A percentile compares a stretch with the other conserved stretches of the same genome.
Evolutionary conservation across 2,113 vertebrate species (phyloP).

Genomic region (Cricetomys ansorgei): DNA sequence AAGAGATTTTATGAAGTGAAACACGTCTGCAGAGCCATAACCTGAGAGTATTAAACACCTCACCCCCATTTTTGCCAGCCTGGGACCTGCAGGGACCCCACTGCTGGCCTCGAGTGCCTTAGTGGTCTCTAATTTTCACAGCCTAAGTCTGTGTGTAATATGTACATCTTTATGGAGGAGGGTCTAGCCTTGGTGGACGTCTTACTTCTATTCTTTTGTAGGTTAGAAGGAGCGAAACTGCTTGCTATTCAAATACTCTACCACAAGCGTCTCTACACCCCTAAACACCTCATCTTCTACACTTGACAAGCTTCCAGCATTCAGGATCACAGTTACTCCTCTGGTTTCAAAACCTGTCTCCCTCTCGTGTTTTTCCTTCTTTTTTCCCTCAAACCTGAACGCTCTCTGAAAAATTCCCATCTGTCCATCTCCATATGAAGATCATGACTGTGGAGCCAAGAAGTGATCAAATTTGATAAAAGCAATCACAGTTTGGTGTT

Average conservation of each 20-base stretch:
- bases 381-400: fast-evolving
- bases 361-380: not conserved
- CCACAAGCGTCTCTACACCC: not conserved
- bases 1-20: not conserved
- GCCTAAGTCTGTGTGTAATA: no score
- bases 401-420: not conserved
- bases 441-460: not conserved
- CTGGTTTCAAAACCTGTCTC: fast-evolving
- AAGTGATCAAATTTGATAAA: not conserved
- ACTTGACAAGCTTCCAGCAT: not conserved
- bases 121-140: not conserved
- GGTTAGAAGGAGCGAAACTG: not conserved
- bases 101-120: not conserved
- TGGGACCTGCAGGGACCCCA: fast-evolving
- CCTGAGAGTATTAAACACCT: not conserved
- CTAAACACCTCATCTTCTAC: not conserved
- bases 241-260: not conserved
- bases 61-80: no score
- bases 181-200: not conserved
- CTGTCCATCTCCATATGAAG: not conserved
- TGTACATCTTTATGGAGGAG: not conserved
- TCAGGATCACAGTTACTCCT: not conserved
- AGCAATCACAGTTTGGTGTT: not conserved
- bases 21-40: not conserved
- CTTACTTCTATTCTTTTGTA: not conserved